These are phyloP conservation scores for Mionectes olivaceus DNA, from an alignment of 2,797 vertebrate species.

Conservation along the genomic window DNA sequence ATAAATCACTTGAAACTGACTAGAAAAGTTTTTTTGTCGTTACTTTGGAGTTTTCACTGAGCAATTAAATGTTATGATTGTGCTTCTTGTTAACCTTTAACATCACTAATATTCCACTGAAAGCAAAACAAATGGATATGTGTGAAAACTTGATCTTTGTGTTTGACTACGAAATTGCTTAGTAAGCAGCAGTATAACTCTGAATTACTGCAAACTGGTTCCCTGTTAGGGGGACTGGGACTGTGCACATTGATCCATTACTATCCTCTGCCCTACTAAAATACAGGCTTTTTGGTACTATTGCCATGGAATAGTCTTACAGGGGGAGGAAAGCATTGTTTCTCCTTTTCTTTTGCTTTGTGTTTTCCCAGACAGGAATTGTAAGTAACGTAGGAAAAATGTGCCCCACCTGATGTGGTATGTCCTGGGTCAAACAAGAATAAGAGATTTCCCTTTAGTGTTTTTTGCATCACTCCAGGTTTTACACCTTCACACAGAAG, in stretches of 20 bases:
- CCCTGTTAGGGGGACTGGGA: not conserved
- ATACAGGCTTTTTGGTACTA: not conserved
- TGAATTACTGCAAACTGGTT: not conserved
- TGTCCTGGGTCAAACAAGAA: not conserved
- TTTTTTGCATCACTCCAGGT: not conserved
- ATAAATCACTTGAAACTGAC: not conserved
- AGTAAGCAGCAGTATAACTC: not conserved
- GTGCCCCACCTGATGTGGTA: not conserved
- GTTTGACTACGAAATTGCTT: not conserved
- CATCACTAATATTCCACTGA: conserved; percentile 13
- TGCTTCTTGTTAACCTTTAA: conserved; percentile 12
- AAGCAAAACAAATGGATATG: not conserved
- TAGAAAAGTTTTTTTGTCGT: not conserved
- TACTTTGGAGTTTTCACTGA: not conserved
- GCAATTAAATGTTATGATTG: not conserved
- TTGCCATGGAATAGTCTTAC: not conserved
- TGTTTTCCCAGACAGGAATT: conserved; percentile 3
- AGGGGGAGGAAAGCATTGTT: not conserved
- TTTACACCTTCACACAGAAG: not conserved
- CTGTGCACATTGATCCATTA: not conserved
- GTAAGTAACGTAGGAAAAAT: not conserved
- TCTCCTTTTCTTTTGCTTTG: conserved; percentile 30
- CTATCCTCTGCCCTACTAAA: not conserved
- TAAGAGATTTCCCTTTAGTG: not conserved
- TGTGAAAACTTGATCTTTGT: not conserved